A percentile compares a stretch with the other conserved stretches of the same genome.
phyloP scores from a whole-genome alignment of 2,888 invertebrate species.

The Trypoxylon attenuatum region DNA sequence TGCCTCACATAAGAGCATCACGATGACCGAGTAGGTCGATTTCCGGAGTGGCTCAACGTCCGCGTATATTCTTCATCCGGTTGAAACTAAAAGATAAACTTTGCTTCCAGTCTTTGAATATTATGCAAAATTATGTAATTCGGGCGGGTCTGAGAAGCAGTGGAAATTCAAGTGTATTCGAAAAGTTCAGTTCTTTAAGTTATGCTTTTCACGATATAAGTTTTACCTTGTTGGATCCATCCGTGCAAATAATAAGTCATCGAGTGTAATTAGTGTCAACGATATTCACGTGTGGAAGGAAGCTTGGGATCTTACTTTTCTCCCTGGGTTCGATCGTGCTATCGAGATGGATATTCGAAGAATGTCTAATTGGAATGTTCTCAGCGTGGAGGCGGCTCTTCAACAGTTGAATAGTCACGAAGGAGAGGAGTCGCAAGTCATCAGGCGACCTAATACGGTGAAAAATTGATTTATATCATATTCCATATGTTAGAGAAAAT shows the following conservation, averaged over 20 bases:
- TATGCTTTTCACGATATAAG: no score
- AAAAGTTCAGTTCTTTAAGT: no score
- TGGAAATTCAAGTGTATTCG: no score
- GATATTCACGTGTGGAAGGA: no score
- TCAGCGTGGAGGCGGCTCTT: slow-evolving; percentile 71
- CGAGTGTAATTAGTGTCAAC: no score
- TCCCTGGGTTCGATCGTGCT: slow-evolving; percentile 9
- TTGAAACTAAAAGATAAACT: background rate
- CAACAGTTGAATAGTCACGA: slow-evolving; percentile 67
- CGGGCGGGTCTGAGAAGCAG: background rate
- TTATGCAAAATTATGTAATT: slow-evolving; percentile 7
- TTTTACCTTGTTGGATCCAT: no score
- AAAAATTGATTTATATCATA: slow-evolving; percentile 19
- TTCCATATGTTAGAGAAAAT: slow-evolving; percentile 36
- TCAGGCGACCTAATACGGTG: slow-evolving; percentile 67
- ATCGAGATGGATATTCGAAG: slow-evolving; percentile 68
- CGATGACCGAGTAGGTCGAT: slow-evolving; percentile 58
- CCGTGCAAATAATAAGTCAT: no score
- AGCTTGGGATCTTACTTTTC: no score
- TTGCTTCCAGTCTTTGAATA: background rate
- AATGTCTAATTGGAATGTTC: slow-evolving; percentile 74
- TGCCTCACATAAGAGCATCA: slow-evolving; percentile 43
- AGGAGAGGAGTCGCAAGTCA: slow-evolving; percentile 53
- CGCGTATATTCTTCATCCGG: slow-evolving; percentile 8
- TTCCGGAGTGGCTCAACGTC: slow-evolving; percentile 20